Conservation (phyloP, 2,797 vertebrate species). For the Acanthis flammea region DNA sequence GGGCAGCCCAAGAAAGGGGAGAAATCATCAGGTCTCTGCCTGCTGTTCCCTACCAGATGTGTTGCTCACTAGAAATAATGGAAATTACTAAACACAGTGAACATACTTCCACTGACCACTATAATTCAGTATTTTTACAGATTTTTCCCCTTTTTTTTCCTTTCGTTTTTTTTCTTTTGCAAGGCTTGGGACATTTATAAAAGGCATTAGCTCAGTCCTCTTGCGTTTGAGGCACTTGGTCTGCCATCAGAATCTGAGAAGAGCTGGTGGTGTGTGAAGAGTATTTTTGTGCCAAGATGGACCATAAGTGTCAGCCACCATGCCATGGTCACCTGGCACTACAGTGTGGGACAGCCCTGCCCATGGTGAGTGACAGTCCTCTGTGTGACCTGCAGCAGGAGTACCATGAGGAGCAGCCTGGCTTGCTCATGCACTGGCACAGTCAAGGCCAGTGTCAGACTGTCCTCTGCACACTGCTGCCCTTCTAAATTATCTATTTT, state of each 20-base stretch:
- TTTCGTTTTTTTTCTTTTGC: neutral
- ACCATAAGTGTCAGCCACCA: neutral
- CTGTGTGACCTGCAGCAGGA: rapidly evolving
- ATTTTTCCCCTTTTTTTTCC: neutral
- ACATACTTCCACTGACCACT: rapidly evolving
- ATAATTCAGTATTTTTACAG: neutral
- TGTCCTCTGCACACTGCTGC: rapidly evolving
- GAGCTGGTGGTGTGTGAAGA: neutral
- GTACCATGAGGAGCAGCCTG: neutral
- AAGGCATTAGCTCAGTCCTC: neutral
- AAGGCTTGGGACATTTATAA: neutral
- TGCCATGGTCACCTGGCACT: neutral
- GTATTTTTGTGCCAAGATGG: neutral
- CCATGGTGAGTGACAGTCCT: rapidly evolving
- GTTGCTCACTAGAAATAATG: neutral
- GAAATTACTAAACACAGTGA: neutral
- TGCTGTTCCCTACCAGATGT: neutral
- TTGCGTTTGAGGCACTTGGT: rapidly evolving
- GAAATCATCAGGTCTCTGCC: neutral
- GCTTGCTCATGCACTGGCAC: rapidly evolving
- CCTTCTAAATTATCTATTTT: neutral
- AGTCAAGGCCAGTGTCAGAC: neutral
- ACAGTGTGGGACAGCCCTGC: neutral
- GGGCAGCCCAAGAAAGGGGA: neutral
- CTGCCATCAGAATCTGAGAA: neutral